These are phyloP conservation scores for Mythimna albipuncta DNA, from an alignment of 2,888 invertebrate genomes.

Conservation along the genomic window DNA sequence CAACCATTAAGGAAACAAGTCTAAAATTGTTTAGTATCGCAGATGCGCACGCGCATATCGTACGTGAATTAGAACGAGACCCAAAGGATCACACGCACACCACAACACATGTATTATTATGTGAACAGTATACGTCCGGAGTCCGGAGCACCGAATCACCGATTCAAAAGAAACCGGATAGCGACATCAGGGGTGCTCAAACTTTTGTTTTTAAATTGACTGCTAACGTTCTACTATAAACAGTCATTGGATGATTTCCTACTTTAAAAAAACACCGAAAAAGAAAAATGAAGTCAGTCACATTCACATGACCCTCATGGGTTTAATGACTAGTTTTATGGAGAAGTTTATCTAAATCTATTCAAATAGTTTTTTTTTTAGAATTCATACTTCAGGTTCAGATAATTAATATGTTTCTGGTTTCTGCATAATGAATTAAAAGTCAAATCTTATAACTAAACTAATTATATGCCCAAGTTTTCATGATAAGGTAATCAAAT, in stretches of 20 bases:
- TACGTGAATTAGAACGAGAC: slow-evolving; percentile 31
- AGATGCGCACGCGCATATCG: slow-evolving; percentile 16
- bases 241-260: too few species aligned
- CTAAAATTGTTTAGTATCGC: slow-evolving; percentile 22
- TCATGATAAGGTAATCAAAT: too few species aligned
- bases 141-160: slow-evolving; percentile 39
- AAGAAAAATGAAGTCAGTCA: too few species aligned
- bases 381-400: background rate
- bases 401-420: too few species aligned
- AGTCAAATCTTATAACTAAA: background rate
- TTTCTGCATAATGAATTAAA: background rate
- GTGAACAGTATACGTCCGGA: slow-evolving; percentile 38
- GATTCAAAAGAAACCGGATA: slow-evolving; percentile 60
- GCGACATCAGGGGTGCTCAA: slow-evolving; percentile 22
- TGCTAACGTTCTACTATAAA: background rate
- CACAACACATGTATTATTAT: slow-evolving; percentile 8
- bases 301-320: too few species aligned
- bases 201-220: background rate
- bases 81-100: slow-evolving; percentile 30
- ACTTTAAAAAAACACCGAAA: too few species aligned
- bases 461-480: too few species aligned
- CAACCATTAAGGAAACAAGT: slow-evolving; percentile 7
- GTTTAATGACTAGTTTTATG: background rate
- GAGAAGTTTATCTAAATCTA: background rate
- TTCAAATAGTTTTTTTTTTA: too few species aligned